Evolutionary conservation across 2,797 vertebrate species (phyloP).

Genomic region (Halcyon leucocephala): DNA sequence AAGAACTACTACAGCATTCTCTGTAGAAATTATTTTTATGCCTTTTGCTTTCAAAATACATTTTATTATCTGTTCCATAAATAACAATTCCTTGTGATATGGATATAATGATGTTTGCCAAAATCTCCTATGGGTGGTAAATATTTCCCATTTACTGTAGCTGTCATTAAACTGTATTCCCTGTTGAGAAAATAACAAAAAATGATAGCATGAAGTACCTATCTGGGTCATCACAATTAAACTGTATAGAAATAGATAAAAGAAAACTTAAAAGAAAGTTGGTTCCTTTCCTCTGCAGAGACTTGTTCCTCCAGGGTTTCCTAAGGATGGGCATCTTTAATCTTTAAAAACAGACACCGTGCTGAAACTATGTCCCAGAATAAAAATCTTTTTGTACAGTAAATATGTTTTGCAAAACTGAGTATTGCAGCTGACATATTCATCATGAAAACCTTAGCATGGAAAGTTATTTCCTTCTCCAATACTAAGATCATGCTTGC

Average conservation of each 20-base stretch:
- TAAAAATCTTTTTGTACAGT: conserved; percentile 37
- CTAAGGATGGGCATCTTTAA: conserved; percentile 52
- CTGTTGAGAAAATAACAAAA: conserved; percentile 57
- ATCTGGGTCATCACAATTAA: conserved; percentile 73
- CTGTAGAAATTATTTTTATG: background rate
- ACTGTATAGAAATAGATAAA: conserved; percentile 70
- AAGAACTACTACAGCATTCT: background rate
- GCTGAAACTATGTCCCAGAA: conserved; percentile 17
- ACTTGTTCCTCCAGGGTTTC: conserved; percentile 55
- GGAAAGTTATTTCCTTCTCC: background rate
- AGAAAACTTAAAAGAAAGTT: conserved; percentile 69
- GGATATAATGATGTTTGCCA: background rate
- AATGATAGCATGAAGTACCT: conserved; percentile 4
- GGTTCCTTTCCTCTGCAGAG: conserved; percentile 55
- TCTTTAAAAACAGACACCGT: conserved; percentile 44
- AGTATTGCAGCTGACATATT: background rate
- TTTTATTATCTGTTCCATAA: background rate
- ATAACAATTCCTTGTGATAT: background rate
- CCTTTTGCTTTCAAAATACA: background rate
- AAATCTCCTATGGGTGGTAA: background rate
- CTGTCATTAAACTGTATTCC: conserved; percentile 43
- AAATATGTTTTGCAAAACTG: conserved; percentile 31
- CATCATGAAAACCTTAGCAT: background rate
- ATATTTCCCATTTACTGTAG: background rate
- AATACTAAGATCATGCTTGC: background rate